Base-by-base conservation (phyloP, 2,888 invertebrate genomes). In the Zhuqinia jingwanae region DNA sequence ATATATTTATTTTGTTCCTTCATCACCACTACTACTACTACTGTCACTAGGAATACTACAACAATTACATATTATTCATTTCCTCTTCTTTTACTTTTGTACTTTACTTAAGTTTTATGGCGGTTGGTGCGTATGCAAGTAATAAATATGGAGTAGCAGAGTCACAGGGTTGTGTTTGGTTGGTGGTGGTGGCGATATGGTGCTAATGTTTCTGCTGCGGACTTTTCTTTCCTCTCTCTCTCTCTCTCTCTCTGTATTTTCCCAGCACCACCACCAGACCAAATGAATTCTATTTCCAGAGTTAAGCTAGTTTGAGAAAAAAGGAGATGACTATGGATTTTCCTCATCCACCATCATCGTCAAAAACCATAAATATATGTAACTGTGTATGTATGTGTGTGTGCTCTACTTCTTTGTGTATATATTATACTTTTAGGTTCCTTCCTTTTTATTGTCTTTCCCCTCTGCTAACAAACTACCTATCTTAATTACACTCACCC, bases 401-500 rank as follows among this genome's bases (percentile, higher is more conserved):
- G 20, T 70, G 73, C 10, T 75, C 47, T 17, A 45, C 20, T 45
- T 45, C 27, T 60, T 36, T 36, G n/a, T n/a, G n/a, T n/a, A n/a
- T n/a, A n/a, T n/a, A 56, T 63, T 30, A 3, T 42, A 65, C 15
- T 42, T 60, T 68, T n/a, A n/a, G n/a, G 30, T 22, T 42, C 1
- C 58, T 53, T 60, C 42, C 63, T 63, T 27, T 78, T 78, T 78
- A 78, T 78, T 78, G 78, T 78, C 78, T 78, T 63, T 63, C 63
- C 53, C 68, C 53, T 53, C 50, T 56, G 36, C 78, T 36, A 78
- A 63, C 63, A 63, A 82, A 88, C 88, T 89, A 89, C 87, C 88
- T 89, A 89, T 89, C 89, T 89, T 89, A 89, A 89, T 89, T 89
- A 89, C 87, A 88, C 84, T 87, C 86, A 88, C 88, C 87, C 88